Base-by-base conservation (phyloP, 2,888 invertebrate species). In the Embidobia sp. region DNA sequence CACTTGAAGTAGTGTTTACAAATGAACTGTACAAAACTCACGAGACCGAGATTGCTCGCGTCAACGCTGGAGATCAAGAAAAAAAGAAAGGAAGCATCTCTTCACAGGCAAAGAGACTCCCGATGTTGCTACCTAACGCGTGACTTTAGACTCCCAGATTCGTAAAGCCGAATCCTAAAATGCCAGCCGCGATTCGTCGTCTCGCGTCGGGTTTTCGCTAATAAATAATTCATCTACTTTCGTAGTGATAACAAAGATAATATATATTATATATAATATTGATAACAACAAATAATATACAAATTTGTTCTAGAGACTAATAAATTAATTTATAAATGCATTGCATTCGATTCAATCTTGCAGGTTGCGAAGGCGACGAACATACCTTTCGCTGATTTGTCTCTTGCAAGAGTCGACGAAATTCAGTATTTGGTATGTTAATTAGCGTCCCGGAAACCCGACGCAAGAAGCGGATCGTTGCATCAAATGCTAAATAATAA, bases 211-310 rank as follows among this genome's bases (percentile, higher is more conserved):
- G 67, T 63, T 67, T 77, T 64, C 19, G 49, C 49, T 33, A 77
- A 77, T 77, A 77, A 77, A 77, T 77, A 77, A 77, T 77, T 77
- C 77, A 61, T 59, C 77, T 72, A 77, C 77, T 72, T 72, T 33
- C 70, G 76, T 76, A 76, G 76, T 11, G 76, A 76, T 76, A 76
- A 76, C 76, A 70, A 72, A 72, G 59, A 72, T 76, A 76, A 64
- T 63, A 76, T 63, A 75, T 69, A 69, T 69, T 73, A 63, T 80
- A 76, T 74, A 73, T 77, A 73, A 78, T 79, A 76, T 79, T 72
- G 66, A 75, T 76, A 69, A 72, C 63, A 74, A 79, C 79, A 81
- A 79, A 75, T 80, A 74, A 76, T 76, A 59, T 77, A 80, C 73
- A 78, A 75, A 80, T 78, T 76, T 70, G 77, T 79, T 61, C 77